Conservation (phyloP, 2,113 vertebrate genomes). For the Morone saxatilis region DNA sequence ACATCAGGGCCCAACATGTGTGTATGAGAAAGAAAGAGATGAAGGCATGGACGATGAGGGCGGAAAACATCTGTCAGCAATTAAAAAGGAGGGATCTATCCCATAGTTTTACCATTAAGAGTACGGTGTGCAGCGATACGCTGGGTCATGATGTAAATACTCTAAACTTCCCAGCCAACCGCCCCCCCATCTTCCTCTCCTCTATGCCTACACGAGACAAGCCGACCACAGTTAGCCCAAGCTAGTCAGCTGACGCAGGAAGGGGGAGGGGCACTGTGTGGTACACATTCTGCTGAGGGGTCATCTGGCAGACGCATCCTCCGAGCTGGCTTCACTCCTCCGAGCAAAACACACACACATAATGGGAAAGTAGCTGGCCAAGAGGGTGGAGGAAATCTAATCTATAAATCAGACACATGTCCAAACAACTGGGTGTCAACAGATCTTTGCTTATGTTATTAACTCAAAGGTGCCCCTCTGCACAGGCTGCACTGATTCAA, state of each 20-base stretch:
- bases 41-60: conserved; percentile 22
- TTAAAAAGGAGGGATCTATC: conserved; percentile 61
- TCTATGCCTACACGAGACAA: conserved; percentile 25
- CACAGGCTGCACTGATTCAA: conserved; percentile 23
- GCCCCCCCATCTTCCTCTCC: neutral
- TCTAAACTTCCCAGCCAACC: conserved; percentile 37
- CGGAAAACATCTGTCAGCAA: conserved; percentile 73
- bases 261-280: conserved; percentile 23
- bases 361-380: conserved; percentile 26
- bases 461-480: conserved; percentile 21
- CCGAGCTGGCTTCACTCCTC: conserved; percentile 43
- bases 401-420: conserved; percentile 62
- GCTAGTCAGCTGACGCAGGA: conserved; percentile 66
- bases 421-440: conserved; percentile 69
- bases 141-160: conserved; percentile 53
- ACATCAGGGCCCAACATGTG: conserved; percentile 59
- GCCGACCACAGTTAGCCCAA: conserved; percentile 39
- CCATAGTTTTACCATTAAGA: conserved; percentile 41
- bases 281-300: conserved; percentile 47
- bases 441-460: conserved; percentile 61
- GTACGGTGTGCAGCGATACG: conserved; percentile 36
- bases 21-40: conserved; percentile 32
- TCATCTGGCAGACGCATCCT: conserved; percentile 77
- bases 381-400: conserved; percentile 62
- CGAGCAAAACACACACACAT: conserved; percentile 19